Conservation (phyloP, 2,797 vertebrate species). For the Ispidina picta region DNA sequence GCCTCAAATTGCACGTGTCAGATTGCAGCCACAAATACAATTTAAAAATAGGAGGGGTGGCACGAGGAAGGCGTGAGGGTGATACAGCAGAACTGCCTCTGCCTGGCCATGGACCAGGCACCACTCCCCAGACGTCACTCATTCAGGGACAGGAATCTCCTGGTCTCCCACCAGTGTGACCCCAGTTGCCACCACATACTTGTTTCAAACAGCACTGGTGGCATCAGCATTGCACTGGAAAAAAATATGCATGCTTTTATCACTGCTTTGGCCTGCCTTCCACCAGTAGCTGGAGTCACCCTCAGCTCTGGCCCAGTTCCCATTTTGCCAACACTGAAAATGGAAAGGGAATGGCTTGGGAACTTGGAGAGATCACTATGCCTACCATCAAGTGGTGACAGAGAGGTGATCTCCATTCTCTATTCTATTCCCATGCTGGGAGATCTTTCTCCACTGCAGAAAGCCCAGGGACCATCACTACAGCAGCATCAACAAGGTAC, state of each 20-base stretch:
- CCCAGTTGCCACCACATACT: neutral
- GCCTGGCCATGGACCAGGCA: fast-evolving
- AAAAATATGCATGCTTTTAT: conserved; percentile 38
- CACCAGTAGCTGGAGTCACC: neutral
- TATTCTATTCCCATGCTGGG: too few species aligned
- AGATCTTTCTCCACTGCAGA: fast-evolving
- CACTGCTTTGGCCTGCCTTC: neutral
- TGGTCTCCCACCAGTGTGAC: neutral
- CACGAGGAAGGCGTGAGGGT: neutral
- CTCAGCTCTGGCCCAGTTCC: neutral
- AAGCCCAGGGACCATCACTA: neutral
- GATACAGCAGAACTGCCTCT: neutral
- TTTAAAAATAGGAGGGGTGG: neutral
- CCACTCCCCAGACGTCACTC: neutral
- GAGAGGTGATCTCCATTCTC: neutral
- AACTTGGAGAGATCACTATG: neutral
- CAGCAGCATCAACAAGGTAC: neutral
- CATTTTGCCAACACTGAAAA: neutral
- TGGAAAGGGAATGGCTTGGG: neutral
- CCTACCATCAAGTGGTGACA: fast-evolving
- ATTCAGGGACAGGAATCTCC: neutral
- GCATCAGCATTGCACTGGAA: conserved; percentile 39
- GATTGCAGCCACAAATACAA: neutral
- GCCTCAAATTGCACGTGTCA: neutral
- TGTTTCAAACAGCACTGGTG: neutral